A percentile compares a stretch with the other conserved stretches of the same genome.
Conservation (phyloP, 2,888 invertebrate species). For the Meteorus cinctellus region DNA sequence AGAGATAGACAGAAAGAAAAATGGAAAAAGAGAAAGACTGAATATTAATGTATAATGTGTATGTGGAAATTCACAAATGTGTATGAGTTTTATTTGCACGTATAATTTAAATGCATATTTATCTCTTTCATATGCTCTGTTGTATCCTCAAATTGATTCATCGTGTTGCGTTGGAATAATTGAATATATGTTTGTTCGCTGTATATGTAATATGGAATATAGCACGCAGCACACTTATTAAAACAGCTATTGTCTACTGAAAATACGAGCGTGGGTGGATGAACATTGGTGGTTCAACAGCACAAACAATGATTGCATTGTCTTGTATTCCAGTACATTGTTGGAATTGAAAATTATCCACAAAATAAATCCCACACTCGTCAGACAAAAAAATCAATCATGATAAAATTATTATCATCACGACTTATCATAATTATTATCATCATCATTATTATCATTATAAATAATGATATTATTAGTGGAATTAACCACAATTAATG, state of each 20-base stretch:
- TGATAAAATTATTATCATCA: slow-evolving; percentile 66
- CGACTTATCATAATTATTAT: slow-evolving; percentile 61
- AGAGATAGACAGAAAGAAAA: neutral
- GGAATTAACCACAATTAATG: slow-evolving; percentile 44
- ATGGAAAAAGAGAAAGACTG: neutral
- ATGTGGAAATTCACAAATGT: neutral
- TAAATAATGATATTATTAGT: slow-evolving; percentile 46
- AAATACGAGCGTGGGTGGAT: slow-evolving; percentile 63
- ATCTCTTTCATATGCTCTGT: neutral
- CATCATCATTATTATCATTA: too few species aligned
- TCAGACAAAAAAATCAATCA: slow-evolving; percentile 60
- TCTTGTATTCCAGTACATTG: slow-evolving; percentile 31
- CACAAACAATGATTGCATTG: slow-evolving; percentile 25
- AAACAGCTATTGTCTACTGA: slow-evolving; percentile 67
- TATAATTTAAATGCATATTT: neutral
- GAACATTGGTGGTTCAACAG: slow-evolving; percentile 34
- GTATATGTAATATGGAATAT: slow-evolving; percentile 51
- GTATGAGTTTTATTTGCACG: neutral
- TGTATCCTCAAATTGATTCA: neutral
- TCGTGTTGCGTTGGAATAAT: slow-evolving; percentile 8
- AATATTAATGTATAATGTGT: neutral
- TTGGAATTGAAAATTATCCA: slow-evolving; percentile 47
- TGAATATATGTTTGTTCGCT: slow-evolving; percentile 13
- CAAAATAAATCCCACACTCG: slow-evolving; percentile 63
- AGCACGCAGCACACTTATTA: slow-evolving; percentile 71